Evolutionary conservation across 2,888 invertebrate genomes (phyloP).

Genomic region (Pharmacophagus antenor): DNA sequence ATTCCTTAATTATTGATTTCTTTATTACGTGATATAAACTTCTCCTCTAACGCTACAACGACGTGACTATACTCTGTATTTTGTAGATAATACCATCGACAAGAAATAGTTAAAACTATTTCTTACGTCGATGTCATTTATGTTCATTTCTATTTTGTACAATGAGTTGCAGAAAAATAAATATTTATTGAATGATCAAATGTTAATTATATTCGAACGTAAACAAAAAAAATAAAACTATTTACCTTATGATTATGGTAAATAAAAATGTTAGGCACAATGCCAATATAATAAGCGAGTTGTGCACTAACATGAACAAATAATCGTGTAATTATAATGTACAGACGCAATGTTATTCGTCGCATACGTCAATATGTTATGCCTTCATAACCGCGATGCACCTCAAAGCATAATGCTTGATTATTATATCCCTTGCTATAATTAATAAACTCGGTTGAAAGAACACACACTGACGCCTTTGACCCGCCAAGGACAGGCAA

Average conservation of each 20-base stretch:
- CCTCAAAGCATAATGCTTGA: conserved; percentile 58
- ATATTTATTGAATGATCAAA: background rate
- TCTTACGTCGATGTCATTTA: background rate
- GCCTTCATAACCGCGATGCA: conserved; percentile 58
- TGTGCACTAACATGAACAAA: conserved; percentile 7
- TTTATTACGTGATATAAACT: conserved; percentile 16
- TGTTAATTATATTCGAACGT: background rate
- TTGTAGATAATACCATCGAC: background rate
- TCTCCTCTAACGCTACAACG: conserved; percentile 46
- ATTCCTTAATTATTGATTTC: too few relatives aligned
- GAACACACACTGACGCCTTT: conserved; percentile 48
- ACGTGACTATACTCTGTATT: background rate
- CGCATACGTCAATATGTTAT: conserved; percentile 48
- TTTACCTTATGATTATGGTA: background rate
- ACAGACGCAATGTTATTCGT: conserved; percentile 52
- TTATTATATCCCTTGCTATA: conserved; percentile 58
- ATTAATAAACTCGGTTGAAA: conserved; percentile 58
- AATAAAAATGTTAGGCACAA: background rate
- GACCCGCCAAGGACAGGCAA: conserved; percentile 54
- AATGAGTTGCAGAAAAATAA: background rate
- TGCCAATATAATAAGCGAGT: background rate
- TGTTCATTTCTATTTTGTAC: background rate
- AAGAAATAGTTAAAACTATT: background rate
- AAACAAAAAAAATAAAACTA: background rate
- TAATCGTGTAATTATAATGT: conserved; percentile 40